Conservation (phyloP, 2,888 invertebrate genomes). For the Cylloceria caligata region DNA sequence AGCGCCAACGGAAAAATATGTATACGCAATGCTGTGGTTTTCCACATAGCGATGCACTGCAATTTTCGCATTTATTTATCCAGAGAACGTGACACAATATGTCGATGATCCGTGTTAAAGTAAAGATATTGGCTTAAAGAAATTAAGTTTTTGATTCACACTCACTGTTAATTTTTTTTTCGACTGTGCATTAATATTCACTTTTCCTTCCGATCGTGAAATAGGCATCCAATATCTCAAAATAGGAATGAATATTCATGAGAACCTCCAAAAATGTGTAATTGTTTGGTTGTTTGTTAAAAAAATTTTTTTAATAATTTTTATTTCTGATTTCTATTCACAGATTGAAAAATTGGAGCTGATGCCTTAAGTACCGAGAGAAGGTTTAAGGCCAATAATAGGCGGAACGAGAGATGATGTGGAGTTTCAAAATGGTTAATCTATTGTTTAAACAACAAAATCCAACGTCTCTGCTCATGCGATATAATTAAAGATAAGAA, state of each 20-base stretch:
- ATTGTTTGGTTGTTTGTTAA: too few species aligned
- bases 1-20: constrained; percentile 10
- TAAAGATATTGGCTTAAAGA: background rate
- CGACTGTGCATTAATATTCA: too few species aligned
- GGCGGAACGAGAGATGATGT: constrained; percentile 1
- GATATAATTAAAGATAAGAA: background rate
- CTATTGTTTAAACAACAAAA: background rate
- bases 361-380: background rate
- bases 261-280: too few species aligned
- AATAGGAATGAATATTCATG: too few species aligned
- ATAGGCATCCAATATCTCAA: too few species aligned
- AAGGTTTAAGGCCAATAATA: background rate
- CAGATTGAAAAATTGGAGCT: background rate
- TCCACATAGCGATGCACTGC: background rate
- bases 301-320: background rate
- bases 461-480: background rate
- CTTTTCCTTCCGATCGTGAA: background rate
- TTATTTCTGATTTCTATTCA: background rate
- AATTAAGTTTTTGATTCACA: background rate
- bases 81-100: constrained; percentile 13
- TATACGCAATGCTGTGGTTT: constrained; percentile 16
- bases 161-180: background rate
- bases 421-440: background rate
- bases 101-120: constrained; percentile 1
- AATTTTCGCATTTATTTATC: constrained; percentile 16